phyloP scores from a whole-genome alignment of 2,888 invertebrate genomes.

The Acrocyrtus sp. region DNA sequence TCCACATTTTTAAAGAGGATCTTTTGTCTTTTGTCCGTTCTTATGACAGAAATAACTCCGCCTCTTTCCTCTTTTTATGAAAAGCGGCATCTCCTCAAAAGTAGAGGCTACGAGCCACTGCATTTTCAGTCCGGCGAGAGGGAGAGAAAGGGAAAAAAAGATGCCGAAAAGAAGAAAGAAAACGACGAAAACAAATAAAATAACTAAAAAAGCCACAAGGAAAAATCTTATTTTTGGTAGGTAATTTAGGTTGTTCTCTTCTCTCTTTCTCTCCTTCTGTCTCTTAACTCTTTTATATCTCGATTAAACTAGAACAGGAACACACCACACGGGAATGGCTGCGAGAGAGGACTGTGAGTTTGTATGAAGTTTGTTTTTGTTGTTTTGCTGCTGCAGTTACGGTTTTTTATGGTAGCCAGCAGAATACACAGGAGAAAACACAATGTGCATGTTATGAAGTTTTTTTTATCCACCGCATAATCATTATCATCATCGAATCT shows the following conservation, averaged over 20 bases:
- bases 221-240: constrained; percentile 54
- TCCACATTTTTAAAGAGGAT: constrained; percentile 28
- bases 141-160: constrained; percentile 1
- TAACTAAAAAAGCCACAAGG: constrained; percentile 52
- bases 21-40: constrained; percentile 50
- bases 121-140: too few species aligned
- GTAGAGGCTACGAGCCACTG: too few species aligned
- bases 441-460: too few species aligned
- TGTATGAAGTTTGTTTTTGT: too few species aligned
- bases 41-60: constrained; percentile 47
- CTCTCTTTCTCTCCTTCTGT: constrained; percentile 12
- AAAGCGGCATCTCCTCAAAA: constrained; percentile 35
- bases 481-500: constrained; percentile 14
- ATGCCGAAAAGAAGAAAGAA: constrained; percentile 35
- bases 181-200: constrained; percentile 57
- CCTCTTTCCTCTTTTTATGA: constrained; percentile 46
- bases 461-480: constrained; percentile 8
- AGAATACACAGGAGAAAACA: too few species aligned
- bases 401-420: too few species aligned
- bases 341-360: too few species aligned
- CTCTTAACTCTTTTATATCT: constrained; percentile 44
- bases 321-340: too few species aligned
- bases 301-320: constrained; percentile 54
- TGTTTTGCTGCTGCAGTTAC: too few species aligned
- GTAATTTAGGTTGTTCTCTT: constrained; percentile 47